phyloP scores from a whole-genome alignment of 1,140 invertebrate species.

The Drosophila santomea region DNA sequence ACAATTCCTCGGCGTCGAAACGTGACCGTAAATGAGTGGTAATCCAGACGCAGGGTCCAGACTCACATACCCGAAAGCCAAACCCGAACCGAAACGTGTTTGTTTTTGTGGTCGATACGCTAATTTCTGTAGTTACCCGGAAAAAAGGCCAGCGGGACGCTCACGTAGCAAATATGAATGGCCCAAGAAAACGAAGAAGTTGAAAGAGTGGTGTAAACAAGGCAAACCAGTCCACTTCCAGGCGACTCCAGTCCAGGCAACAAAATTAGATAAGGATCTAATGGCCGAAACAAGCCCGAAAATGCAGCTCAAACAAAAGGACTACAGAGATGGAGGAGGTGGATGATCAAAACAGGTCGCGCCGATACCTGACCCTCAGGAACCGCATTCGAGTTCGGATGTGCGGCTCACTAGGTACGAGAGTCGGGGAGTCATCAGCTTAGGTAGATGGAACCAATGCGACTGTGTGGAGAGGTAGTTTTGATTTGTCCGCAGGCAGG shows the following conservation, averaged over 20 bases:
- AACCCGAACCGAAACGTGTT: slow-evolving; percentile 53
- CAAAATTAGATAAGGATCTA: slow-evolving; percentile 79
- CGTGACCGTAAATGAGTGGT: slow-evolving; percentile 60
- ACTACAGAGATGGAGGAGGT: slow-evolving; percentile 27
- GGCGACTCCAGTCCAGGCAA: slow-evolving; percentile 34
- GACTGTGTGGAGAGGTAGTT: not conserved
- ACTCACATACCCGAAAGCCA: slow-evolving; percentile 2
- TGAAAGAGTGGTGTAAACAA: slow-evolving; percentile 48
- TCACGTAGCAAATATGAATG: slow-evolving; percentile 78
- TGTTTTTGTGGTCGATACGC: slow-evolving; percentile 81
- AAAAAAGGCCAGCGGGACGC: slow-evolving; percentile 63
- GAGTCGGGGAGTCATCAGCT: slow-evolving; percentile 32
- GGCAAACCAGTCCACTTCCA: slow-evolving; percentile 61
- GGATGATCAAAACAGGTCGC: slow-evolving; percentile 44
- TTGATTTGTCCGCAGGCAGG: slow-evolving; percentile 11
- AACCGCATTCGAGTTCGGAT: slow-evolving; percentile 65
- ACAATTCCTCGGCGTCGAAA: slow-evolving; percentile 42
- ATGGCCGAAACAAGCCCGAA: slow-evolving; percentile 46
- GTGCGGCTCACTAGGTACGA: slow-evolving; percentile 61
- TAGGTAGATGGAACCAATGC: slow-evolving; percentile 31
- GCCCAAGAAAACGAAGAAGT: slow-evolving; percentile 18
- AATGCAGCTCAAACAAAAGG: slow-evolving; percentile 40
- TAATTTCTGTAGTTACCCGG: slow-evolving; percentile 77
- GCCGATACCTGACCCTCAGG: slow-evolving; percentile 21
- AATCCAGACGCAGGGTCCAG: slow-evolving; percentile 37